Conservation (phyloP, 2,888 invertebrate genomes). For the Nudaria mundana region DNA sequence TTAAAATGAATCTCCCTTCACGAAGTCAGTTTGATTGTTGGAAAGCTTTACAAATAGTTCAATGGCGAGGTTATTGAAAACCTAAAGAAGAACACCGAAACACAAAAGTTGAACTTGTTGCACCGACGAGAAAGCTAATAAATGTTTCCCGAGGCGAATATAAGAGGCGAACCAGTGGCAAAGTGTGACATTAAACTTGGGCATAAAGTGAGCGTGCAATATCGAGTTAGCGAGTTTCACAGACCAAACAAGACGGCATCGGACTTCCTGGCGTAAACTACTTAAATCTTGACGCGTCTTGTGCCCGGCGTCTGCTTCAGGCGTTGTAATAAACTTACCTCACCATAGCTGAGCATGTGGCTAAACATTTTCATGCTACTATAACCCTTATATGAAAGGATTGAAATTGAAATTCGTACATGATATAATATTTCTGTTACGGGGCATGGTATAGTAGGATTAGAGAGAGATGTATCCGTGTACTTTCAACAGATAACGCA, state of each 20-base stretch:
- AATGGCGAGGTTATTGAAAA: constrained; percentile 42
- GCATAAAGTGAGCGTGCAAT: constrained; percentile 74
- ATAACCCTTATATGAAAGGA: constrained; percentile 28
- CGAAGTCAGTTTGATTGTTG: constrained; percentile 20
- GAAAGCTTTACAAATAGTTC: constrained; percentile 27
- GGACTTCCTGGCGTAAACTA: constrained; percentile 70
- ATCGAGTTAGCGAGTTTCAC: constrained; percentile 70
- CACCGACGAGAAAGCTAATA: constrained; percentile 57
- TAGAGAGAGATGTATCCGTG: constrained; percentile 33
- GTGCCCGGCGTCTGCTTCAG: constrained; percentile 38
- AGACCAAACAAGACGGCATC: constrained; percentile 61
- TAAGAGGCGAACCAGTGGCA: constrained; percentile 43
- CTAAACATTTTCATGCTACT: constrained; percentile 22
- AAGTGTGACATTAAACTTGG: constrained; percentile 63
- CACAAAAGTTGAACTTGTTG: constrained; percentile 64
- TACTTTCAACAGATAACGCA: constrained; percentile 38
- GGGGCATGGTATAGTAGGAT: constrained; percentile 26
- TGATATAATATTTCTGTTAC: no score
- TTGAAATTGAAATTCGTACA: constrained; percentile 30
- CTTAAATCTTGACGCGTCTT: constrained; percentile 71
- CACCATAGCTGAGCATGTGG: constrained; percentile 20
- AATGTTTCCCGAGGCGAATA: constrained; percentile 60
- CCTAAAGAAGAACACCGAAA: constrained; percentile 48
- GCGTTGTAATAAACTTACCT: constrained; percentile 41
- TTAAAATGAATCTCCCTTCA: constrained; percentile 10